Base-by-base conservation (phyloP, 2,797 vertebrate genomes). In the Onychomys torridus region DNA sequence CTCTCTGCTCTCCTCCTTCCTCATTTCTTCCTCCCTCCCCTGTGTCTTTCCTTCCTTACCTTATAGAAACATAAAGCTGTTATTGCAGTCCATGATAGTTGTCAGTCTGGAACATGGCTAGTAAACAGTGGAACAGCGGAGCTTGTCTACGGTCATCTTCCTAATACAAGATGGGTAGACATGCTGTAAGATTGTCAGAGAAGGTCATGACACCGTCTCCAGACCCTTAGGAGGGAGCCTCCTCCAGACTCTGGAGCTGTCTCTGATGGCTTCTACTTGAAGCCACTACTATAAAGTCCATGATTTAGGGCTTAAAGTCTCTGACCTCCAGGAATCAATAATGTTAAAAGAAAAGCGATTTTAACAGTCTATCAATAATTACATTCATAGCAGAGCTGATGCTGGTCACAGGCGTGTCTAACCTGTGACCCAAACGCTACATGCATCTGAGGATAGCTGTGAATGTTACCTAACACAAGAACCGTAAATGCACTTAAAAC, bases 321-420 rank as follows among this genome's bases (percentile, higher is more conserved):
- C 79, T 83, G 49, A 46, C 79, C 59, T 71, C 61, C 11, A 78
- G 27, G 61, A 69, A 89, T 67, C 79, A 52, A 0, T 88, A 75
- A 87, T 40, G 92, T 63, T 89, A 78, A 73, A 88, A 90, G 43
- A 92, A 90, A 32, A 59, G 14, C 79, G 40, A 77, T 5, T 59
- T 93, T 86, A 91, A 71, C 52, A 86, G 17, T 67, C 59, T 81
- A 5, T 63, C 8, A 83, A 46, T 71, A 87, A 49, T 88, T 34
- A 59, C 34, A 13, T 82, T 37, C 67, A 34, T 37, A 37, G 52
- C 23, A 1, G 59, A 52, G 25, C 78, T 78, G 2, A 52, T 67
- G 75, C 17, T 32, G 55, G 55, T 61, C 11, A 2, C 71, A 14
- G 67, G 25, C 10, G 1, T 12, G 27, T 73, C 25, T 17, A 32